A percentile compares a stretch with the other conserved stretches of the same genome.
Evolutionary conservation across 2,797 vertebrate species (phyloP).

Genomic region (Characodon lateralis): DNA sequence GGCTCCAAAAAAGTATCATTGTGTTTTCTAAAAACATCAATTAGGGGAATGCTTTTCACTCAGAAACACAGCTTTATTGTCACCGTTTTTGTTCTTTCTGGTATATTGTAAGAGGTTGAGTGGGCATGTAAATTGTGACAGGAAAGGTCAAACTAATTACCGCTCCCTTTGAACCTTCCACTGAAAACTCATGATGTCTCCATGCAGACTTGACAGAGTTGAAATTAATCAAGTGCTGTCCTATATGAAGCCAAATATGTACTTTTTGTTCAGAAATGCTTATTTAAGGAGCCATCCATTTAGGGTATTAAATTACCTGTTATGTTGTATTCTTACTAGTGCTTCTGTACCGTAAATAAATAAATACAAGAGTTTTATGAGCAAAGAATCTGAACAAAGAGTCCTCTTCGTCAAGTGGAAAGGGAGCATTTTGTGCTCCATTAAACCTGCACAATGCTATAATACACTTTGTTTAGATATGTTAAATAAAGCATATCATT

Average conservation of each 20-base stretch:
- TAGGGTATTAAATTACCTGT: not conserved
- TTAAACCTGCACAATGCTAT: constrained; percentile 75
- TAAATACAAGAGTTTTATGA: constrained; percentile 45
- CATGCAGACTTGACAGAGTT: constrained; percentile 67
- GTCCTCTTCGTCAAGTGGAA: constrained; percentile 63
- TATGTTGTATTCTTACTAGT: constrained; percentile 17
- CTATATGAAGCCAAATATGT: constrained; percentile 27
- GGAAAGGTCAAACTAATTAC: constrained; percentile 86
- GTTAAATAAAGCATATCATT: constrained; percentile 86
- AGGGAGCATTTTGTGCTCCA: constrained; percentile 72
- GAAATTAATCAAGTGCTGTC: constrained; percentile 60
- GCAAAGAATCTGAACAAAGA: constrained; percentile 51
- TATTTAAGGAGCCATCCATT: not conserved
- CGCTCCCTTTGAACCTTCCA: constrained; percentile 75
- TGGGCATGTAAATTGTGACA: constrained; percentile 80
- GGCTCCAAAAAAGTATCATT: constrained; percentile 27
- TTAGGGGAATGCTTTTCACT: constrained; percentile 44
- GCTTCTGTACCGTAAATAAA: constrained; percentile 20
- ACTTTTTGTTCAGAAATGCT: constrained; percentile 3
- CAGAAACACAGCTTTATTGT: constrained; percentile 52
- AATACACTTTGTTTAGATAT: constrained; percentile 82
- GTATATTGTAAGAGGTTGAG: constrained; percentile 69
- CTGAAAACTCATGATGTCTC: constrained; percentile 57
- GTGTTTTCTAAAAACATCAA: constrained; percentile 52
- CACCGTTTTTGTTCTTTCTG: constrained; percentile 72